phyloP scores from a whole-genome alignment of 2,797 vertebrate species.

The Sebastes vulpes region DNA sequence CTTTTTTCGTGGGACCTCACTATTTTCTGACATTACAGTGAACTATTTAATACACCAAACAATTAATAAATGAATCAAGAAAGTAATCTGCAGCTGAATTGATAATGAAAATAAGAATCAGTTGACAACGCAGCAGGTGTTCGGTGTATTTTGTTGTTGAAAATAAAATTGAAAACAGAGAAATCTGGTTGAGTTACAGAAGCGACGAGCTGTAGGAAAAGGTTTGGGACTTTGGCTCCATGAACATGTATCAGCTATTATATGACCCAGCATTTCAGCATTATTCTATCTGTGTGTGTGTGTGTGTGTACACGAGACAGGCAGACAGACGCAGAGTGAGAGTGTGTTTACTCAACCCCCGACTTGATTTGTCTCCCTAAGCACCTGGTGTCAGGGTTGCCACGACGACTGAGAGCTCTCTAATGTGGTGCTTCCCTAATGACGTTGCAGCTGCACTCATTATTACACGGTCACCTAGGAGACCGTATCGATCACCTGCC shows the following conservation, averaged over 20 bases:
- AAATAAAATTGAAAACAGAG: background rate
- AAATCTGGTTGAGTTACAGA: background rate
- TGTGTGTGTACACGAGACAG: background rate
- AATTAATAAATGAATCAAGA: background rate
- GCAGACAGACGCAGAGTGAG: background rate
- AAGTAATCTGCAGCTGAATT: background rate
- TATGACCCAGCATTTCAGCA: background rate
- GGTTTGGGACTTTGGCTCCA: background rate
- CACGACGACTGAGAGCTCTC: slow-evolving; percentile 51
- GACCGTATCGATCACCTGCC: slow-evolving; percentile 54
- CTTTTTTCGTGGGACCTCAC: no score
- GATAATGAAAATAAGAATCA: background rate
- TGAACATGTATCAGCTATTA: no score
- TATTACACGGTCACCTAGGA: slow-evolving; percentile 41
- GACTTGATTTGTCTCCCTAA: slow-evolving; percentile 46
- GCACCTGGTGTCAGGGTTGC: slow-evolving; percentile 69
- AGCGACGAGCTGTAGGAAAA: background rate
- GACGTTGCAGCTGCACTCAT: slow-evolving; percentile 39
- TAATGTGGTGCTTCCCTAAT: slow-evolving; percentile 39
- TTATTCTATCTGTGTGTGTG: background rate
- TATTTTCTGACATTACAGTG: no score
- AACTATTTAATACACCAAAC: background rate
- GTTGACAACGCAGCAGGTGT: background rate
- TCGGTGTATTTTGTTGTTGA: background rate
- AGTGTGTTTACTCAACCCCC: slow-evolving; percentile 53